These are phyloP conservation scores for Artibeus lituratus DNA, from an alignment of 2,797 vertebrate genomes.

Conservation along the genomic window DNA sequence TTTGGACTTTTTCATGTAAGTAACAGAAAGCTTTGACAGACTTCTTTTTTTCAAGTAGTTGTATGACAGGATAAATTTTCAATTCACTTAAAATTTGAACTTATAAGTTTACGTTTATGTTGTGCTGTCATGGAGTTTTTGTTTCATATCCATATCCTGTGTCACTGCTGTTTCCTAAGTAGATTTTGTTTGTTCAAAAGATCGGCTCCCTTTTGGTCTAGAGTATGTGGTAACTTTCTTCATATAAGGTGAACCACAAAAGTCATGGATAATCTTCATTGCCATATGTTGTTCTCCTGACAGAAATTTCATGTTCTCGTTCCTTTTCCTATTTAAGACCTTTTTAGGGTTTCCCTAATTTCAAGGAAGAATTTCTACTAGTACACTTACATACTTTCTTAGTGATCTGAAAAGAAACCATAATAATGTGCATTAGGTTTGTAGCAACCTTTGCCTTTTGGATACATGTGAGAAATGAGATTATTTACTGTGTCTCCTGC, in stretches of 20 bases:
- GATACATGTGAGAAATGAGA: not conserved
- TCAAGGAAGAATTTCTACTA: not conserved
- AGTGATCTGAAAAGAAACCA: conserved; percentile 17
- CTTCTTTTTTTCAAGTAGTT: not conserved
- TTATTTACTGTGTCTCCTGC: not conserved
- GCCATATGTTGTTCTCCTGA: not conserved
- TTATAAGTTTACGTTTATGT: not conserved
- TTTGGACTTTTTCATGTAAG: not conserved
- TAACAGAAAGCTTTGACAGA: not conserved
- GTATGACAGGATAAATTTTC: not conserved
- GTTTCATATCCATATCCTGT: not conserved
- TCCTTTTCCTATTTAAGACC: not conserved
- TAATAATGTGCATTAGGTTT: not conserved
- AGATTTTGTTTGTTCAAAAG: conserved; percentile 31
- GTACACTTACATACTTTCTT: not conserved
- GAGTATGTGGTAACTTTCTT: not conserved
- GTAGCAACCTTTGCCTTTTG: not conserved
- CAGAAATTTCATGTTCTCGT: not conserved
- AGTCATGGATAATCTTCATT: not conserved
- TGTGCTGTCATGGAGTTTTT: not conserved
- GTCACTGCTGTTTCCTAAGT: not conserved
- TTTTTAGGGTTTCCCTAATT: not conserved
- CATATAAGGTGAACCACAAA: not conserved
- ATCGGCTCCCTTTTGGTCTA: not conserved
- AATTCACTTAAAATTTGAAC: not conserved